Evolutionary conservation across 2,888 invertebrate genomes (phyloP).

Genomic region (Lasioglossum marginatum): DNA sequence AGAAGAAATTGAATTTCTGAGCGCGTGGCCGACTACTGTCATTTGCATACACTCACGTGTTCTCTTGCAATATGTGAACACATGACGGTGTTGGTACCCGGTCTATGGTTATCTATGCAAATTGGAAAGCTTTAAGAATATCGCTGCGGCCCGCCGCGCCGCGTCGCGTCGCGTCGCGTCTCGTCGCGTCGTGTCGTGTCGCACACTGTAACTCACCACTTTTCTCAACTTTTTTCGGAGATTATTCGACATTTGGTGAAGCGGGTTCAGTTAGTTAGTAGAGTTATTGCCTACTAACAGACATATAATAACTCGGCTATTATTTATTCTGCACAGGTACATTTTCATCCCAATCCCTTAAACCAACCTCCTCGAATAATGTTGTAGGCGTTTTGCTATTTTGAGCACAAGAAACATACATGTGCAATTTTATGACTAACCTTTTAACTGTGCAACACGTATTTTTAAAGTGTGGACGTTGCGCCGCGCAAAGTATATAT

Average conservation of each 20-base stretch:
- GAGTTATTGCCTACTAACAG: not conserved
- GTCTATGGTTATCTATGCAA: constrained; percentile 76
- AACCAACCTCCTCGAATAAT: not conserved
- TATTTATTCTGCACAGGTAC: not conserved
- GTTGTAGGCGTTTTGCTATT: not conserved
- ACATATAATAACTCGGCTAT: not conserved
- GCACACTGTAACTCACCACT: constrained; percentile 16
- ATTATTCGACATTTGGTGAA: constrained; percentile 12
- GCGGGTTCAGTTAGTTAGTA: not conserved
- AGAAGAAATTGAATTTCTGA: constrained; percentile 29
- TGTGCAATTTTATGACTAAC: not conserved
- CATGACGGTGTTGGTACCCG: constrained; percentile 59
- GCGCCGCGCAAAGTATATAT: not conserved
- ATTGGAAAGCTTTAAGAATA: constrained; percentile 66
- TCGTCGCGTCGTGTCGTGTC: constrained; percentile 12
- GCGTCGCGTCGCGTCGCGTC: constrained; percentile 6
- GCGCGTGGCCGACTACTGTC: constrained; percentile 19
- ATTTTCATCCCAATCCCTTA: not conserved
- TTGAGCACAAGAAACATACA: not conserved
- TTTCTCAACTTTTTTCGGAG: constrained; percentile 26
- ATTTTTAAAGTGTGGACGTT: not conserved
- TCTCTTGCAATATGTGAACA: constrained; percentile 68
- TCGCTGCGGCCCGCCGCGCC: constrained; percentile 26
- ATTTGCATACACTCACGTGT: constrained; percentile 75
- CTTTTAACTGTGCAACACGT: not conserved